These are phyloP conservation scores for Alouatta palliata DNA, from an alignment of 2,113 vertebrate genomes.

Conservation along the genomic window DNA sequence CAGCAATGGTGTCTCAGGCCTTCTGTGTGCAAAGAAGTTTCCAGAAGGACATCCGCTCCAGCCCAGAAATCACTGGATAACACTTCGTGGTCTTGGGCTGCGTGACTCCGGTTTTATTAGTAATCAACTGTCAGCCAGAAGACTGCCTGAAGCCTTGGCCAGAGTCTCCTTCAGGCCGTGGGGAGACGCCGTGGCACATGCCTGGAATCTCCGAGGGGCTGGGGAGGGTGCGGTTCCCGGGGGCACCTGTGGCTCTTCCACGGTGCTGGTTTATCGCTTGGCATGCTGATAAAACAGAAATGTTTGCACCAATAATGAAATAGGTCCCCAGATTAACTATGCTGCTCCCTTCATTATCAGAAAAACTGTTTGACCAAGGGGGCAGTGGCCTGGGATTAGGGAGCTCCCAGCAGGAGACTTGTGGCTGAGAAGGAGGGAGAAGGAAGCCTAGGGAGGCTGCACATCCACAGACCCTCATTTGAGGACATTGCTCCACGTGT, in stretches of 20 bases:
- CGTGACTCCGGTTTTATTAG: background rate
- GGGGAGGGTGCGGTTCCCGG: background rate
- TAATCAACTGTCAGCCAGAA: background rate
- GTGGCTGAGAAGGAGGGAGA: background rate
- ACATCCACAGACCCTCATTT: background rate
- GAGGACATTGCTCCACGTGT: background rate
- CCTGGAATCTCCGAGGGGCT: background rate
- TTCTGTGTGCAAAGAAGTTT: constrained; percentile 20
- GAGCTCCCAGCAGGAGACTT: background rate
- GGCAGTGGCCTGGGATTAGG: background rate
- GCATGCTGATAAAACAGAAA: constrained; percentile 8
- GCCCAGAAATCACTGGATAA: background rate
- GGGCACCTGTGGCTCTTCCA: background rate
- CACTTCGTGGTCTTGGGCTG: background rate
- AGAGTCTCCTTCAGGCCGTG: background rate
- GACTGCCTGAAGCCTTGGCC: background rate
- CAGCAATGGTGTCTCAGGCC: background rate
- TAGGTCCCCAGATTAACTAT: background rate
- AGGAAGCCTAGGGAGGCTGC: rapidly evolving
- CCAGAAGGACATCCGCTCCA: background rate
- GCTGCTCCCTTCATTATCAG: background rate
- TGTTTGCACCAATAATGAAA: constrained; percentile 23
- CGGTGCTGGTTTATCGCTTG: background rate
- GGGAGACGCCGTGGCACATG: background rate
- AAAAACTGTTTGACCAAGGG: background rate